These are phyloP conservation scores for Lasioglossum morio DNA, from an alignment of 2,888 invertebrate species.

Conservation along the genomic window DNA sequence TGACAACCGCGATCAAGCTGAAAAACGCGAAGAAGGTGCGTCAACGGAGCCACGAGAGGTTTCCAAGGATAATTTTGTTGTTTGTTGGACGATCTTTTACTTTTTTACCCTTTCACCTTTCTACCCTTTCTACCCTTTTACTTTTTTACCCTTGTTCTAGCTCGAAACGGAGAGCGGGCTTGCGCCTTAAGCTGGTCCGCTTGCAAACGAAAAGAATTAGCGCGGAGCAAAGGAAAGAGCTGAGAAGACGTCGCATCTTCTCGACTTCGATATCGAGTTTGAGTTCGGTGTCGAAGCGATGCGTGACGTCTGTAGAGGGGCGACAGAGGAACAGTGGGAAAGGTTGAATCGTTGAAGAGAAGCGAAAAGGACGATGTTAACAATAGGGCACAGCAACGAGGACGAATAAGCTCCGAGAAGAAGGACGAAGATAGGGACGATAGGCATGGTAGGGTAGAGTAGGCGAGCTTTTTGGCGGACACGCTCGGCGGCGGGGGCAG, in stretches of 20 bases:
- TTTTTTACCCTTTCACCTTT: slow-evolving; percentile 8
- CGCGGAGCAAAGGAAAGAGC: background rate
- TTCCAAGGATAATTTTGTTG: slow-evolving; percentile 33
- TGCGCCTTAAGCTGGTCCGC: slow-evolving; percentile 60
- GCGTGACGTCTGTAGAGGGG: slow-evolving; percentile 10
- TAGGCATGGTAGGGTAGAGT: slow-evolving; percentile 57
- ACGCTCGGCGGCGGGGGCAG: slow-evolving; percentile 29
- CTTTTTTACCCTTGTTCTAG: background rate
- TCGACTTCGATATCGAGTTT: background rate
- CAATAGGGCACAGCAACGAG: background rate
- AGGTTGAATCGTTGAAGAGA: background rate
- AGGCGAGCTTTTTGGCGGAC: slow-evolving; percentile 73
- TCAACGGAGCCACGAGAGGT: slow-evolving; percentile 12
- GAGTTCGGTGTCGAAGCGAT: slow-evolving; percentile 6
- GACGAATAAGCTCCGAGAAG: slow-evolving; percentile 10
- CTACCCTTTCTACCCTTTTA: background rate
- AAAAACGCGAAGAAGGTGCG: slow-evolving; percentile 20
- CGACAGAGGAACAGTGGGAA: background rate
- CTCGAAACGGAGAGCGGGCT: slow-evolving; percentile 54
- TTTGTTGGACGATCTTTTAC: slow-evolving; percentile 18
- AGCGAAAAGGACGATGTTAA: slow-evolving; percentile 20
- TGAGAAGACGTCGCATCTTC: slow-evolving; percentile 16
- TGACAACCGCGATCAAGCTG: too few relatives aligned
- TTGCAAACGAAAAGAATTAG: slow-evolving; percentile 9
- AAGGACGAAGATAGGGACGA: slow-evolving; percentile 8